phyloP scores from a whole-genome alignment of 1,140 invertebrate genomes.

The Propsilocerus akamusi region DNA sequence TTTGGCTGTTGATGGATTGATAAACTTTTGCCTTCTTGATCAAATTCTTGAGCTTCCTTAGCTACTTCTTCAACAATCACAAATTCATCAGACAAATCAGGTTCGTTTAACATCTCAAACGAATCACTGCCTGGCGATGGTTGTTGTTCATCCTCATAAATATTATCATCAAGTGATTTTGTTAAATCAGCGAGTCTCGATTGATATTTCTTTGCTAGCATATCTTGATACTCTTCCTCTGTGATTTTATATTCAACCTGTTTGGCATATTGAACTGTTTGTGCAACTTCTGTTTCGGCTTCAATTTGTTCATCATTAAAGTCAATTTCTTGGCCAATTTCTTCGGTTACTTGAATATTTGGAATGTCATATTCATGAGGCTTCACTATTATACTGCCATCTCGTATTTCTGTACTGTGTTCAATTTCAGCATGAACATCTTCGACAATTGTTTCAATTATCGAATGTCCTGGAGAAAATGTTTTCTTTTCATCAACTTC shows the following conservation, averaged over 20 bases:
- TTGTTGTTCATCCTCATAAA: conserved; percentile 30
- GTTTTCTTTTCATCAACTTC: conserved; percentile 16
- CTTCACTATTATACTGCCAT: conserved; percentile 12
- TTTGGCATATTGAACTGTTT: conserved; percentile 12
- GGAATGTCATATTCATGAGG: neutral
- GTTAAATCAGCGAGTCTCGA: conserved; percentile 25
- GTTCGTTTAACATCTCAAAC: conserved; percentile 73
- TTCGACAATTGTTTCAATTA: conserved; percentile 29
- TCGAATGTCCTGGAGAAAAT: conserved; percentile 20
- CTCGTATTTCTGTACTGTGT: conserved; percentile 26
- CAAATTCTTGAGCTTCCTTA: conserved; percentile 60
- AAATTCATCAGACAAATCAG: conserved; percentile 68
- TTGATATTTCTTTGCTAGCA: conserved; percentile 21
- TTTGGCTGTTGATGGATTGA: conserved; percentile 30
- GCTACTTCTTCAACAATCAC: conserved; percentile 72
- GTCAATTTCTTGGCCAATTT: conserved; percentile 7
- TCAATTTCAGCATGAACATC: conserved; percentile 31
- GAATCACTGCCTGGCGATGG: conserved; percentile 74
- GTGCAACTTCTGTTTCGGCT: conserved; percentile 18
- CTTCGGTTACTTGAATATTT: neutral
- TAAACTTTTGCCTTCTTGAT: conserved; percentile 61
- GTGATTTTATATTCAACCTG: conserved; percentile 16
- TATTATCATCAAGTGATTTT: conserved; percentile 16
- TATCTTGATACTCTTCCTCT: conserved; percentile 20
- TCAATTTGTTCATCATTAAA: conserved; percentile 22